These are phyloP conservation scores for Isaurus tuberculatus DNA, from an alignment of 92 coral and sea anemone species.

Conservation along the genomic window DNA sequence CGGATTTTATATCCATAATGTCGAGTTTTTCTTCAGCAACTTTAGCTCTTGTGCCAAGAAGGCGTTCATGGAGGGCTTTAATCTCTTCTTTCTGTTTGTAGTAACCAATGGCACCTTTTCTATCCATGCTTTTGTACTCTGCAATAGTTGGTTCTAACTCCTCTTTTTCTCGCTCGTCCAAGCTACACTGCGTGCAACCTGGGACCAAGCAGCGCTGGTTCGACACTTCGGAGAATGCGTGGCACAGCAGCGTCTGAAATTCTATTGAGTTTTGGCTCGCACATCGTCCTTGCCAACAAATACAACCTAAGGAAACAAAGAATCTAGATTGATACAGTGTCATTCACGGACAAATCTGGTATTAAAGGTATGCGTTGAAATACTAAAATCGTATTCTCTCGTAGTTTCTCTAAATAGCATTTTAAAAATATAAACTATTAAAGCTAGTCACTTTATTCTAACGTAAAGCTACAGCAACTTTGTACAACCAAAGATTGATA, in stretches of 20 bases:
- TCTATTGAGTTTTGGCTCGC: constrained; percentile 32
- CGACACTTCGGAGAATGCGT: constrained; percentile 37
- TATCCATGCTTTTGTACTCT: background rate
- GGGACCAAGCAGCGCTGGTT: constrained; percentile 43
- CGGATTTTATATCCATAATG: background rate
- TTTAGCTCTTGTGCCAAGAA: constrained; percentile 10
- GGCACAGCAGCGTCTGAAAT: constrained; percentile 28
- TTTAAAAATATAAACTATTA: no score
- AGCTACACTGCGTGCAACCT: constrained; percentile 28
- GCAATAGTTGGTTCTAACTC: background rate
- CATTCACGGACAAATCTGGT: background rate
- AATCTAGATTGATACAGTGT: background rate
- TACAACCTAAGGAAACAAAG: background rate
- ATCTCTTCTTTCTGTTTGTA: constrained; percentile 1
- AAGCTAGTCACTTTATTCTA: no score
- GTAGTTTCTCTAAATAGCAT: no score
- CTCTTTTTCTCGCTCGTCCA: constrained; percentile 24
- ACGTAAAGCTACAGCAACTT: no score
- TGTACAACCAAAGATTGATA: no score
- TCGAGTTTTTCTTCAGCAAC: background rate
- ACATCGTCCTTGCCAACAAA: constrained; percentile 42
- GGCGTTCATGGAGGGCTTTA: constrained; percentile 4
- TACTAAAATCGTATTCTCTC: no score
- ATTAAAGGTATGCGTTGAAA: background rate
- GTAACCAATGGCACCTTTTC: background rate